Evolutionary conservation across 2,113 vertebrate genomes (phyloP), one percentile per base, ranked within the genome.

Genomic region (Anhinga rufa): DNA sequence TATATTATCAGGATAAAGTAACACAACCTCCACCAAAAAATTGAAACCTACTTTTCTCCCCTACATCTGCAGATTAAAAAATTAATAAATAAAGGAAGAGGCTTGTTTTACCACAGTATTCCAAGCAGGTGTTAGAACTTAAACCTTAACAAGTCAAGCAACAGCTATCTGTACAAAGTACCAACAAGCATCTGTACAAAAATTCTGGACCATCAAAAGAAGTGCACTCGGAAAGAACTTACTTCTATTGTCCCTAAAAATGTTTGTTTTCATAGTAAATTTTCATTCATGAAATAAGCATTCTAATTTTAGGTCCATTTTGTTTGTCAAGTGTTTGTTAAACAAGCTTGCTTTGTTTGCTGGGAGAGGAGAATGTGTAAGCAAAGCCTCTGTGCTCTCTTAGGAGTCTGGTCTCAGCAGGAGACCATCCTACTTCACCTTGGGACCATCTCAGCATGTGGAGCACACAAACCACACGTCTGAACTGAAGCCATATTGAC

Each of bases 311-410:
- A 77, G 93, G 40, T 7, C 34, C 0, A 0, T 55, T 78, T 69
- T 85, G 82, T 93, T 88, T 69, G 74, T 9, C 0, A 18, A 71
- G 74, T 12, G 29, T 82, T 79, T 79, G 84, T 52, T 80, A 76
- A 87, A 82, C 82, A 92, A 76, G 75, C 16, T 48, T 29, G 57
- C 78, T 92, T 94, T 93, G 91, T 95, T 93, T 92, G 70, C 88
- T 69, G 82, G 65, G 82, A 92, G 66, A 65, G 40, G 20, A 65
- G 75, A 14, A 68, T 12, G 49, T 13, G 57, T 9, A 75, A 62
- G 70, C 76, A 93, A 64, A 83, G 65, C 7, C 42, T 9, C 61
- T 18, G 44, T 44, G 84, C 17, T 85, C 66, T 60, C 28, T 2
- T 3, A 71, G 70, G 48, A 80, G 68, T 2, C 24, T 1, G 2